A percentile compares a stretch with the other conserved stretches of the same genome.
These are phyloP conservation scores for Sterna hirundo DNA, from an alignment of 2,113 vertebrate species.

Conservation along the genomic window DNA sequence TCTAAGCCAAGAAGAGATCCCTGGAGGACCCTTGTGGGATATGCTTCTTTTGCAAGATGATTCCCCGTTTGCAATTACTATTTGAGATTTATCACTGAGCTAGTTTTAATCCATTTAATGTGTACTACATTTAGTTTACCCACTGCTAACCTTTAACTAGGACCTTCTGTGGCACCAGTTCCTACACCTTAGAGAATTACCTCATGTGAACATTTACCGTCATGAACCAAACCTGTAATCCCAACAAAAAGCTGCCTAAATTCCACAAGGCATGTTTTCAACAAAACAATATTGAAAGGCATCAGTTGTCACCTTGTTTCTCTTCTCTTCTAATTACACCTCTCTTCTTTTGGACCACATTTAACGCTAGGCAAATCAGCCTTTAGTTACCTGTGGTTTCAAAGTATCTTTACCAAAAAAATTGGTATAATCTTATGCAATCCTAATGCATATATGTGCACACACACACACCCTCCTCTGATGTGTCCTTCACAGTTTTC, in stretches of 20 bases:
- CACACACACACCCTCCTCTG: neutral
- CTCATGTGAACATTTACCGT: neutral
- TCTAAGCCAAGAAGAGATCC: neutral
- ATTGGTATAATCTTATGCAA: neutral
- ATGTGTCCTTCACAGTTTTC: neutral
- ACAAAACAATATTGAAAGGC: neutral
- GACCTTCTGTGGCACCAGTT: neutral
- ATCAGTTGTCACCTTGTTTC: neutral
- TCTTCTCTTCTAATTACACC: neutral
- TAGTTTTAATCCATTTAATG: neutral
- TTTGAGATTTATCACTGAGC: neutral
- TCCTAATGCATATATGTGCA: neutral
- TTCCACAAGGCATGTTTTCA: neutral
- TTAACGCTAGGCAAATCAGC: neutral
- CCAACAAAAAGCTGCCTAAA: neutral
- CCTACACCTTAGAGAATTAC: neutral
- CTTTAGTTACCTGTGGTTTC: neutral
- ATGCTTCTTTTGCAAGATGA: neutral
- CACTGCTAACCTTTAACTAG: neutral
- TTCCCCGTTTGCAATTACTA: neutral
- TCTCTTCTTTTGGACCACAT: neutral
- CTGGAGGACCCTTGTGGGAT: neutral
- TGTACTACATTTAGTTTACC: neutral
- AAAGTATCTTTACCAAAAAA: neutral
- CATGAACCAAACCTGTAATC: neutral